Conservation (phyloP, 2,113 vertebrate genomes). For the Apistogramma diplotaenia region DNA sequence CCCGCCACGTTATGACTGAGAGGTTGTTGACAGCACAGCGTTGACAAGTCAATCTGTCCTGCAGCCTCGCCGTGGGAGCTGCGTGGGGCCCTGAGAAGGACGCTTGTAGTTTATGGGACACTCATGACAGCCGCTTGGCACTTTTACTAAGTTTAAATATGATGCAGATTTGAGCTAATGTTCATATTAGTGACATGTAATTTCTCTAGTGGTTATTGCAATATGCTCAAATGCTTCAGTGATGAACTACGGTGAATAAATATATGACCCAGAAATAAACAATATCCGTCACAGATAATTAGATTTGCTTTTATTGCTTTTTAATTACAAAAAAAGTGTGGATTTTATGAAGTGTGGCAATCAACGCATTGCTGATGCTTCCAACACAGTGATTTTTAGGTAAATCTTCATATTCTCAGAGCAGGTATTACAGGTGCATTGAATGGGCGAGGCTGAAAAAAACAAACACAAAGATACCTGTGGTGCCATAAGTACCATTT, state of each 20-base stretch:
- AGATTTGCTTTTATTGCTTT: background rate
- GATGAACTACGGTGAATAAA: background rate
- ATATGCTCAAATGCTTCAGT: background rate
- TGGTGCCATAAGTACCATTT: background rate
- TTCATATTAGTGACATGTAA: background rate
- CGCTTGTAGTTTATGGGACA: background rate
- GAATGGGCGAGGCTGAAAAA: background rate
- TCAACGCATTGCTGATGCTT: background rate
- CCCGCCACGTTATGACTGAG: slow-evolving; percentile 20
- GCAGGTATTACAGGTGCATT: background rate
- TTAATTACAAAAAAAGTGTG: background rate
- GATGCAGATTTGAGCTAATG: background rate
- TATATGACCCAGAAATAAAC: background rate
- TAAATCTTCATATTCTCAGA: background rate
- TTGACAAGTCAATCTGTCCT: slow-evolving; percentile 47
- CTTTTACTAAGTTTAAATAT: background rate
- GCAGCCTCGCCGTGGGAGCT: slow-evolving; percentile 44
- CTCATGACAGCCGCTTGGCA: background rate
- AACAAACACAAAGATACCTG: background rate
- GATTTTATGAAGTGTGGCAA: background rate
- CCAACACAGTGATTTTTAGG: background rate
- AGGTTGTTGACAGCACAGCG: slow-evolving; percentile 47
- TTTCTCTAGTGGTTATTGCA: background rate
- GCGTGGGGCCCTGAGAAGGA: slow-evolving; percentile 31
- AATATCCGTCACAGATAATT: background rate